These are phyloP conservation scores for Quadriops clusia DNA, from an alignment of 2,888 invertebrate genomes.

Conservation along the genomic window DNA sequence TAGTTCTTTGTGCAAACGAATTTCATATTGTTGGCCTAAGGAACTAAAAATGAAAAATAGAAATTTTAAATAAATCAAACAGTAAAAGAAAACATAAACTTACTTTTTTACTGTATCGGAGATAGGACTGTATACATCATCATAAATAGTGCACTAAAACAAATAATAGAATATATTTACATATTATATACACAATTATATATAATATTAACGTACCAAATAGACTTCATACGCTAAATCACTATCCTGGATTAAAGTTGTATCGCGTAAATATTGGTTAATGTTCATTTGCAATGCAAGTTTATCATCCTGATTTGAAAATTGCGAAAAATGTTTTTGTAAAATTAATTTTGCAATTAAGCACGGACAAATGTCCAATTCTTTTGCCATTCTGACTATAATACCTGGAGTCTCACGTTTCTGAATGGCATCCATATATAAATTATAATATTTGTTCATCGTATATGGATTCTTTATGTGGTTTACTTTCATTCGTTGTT, in stretches of 20 bases:
- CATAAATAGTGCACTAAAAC: conserved; percentile 64
- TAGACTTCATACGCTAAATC: conserved; percentile 63
- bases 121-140: conserved; percentile 74
- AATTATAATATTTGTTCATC: conserved; percentile 37
- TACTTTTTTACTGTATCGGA: conserved; percentile 69
- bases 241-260: conserved; percentile 57
- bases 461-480: conserved; percentile 48
- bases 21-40: conserved; percentile 78
- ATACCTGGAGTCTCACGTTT: conserved; percentile 45
- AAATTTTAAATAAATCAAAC: neutral
- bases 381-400: conserved; percentile 45
- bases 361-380: conserved; percentile 44
- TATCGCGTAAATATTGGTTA: conserved; percentile 51
- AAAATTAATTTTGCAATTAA: conserved; percentile 47
- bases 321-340: conserved; percentile 39
- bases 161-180: conserved; percentile 17
- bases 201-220: conserved; percentile 43
- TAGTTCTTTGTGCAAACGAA: conserved; percentile 54
- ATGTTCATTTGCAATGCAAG: conserved; percentile 36
- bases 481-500: conserved; percentile 50
- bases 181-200: conserved; percentile 5
- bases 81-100: conserved; percentile 23
- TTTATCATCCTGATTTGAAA: conserved; percentile 16
- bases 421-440: conserved; percentile 33
- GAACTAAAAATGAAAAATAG: conserved; percentile 41